Conservation (phyloP, 2,113 vertebrate genomes). For the Hirundichthys speculiger region DNA sequence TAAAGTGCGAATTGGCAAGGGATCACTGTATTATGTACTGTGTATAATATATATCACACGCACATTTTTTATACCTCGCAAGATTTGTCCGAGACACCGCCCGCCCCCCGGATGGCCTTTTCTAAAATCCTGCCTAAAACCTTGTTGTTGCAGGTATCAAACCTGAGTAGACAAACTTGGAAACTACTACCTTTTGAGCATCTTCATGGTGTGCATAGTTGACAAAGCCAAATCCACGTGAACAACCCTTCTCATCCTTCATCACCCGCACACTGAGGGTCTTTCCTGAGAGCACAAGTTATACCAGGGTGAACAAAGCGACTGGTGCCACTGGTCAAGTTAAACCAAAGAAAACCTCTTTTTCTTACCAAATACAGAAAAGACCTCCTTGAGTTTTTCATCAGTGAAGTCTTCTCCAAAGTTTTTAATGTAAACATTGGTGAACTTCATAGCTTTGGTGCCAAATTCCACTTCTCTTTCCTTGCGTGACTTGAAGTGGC, state of each 20-base stretch:
- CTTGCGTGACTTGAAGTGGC: slow-evolving; percentile 95
- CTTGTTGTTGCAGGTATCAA: too few relatives aligned
- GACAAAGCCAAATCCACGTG: slow-evolving; percentile 94
- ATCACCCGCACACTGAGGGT: slow-evolving; percentile 94
- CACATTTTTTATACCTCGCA: too few relatives aligned
- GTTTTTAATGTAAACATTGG: slow-evolving; percentile 97
- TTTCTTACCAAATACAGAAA: slow-evolving; percentile 87
- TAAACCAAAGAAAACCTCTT: not conserved
- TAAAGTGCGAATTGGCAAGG: too few relatives aligned
- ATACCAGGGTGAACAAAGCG: not conserved
- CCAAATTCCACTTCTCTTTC: slow-evolving; percentile 92
- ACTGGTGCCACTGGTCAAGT: not conserved
- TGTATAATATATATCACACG: too few relatives aligned
- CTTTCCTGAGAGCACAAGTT: slow-evolving; percentile 81
- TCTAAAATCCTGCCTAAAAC: too few relatives aligned
- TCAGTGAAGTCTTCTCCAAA: slow-evolving; percentile 88
- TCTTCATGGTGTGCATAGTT: slow-evolving; percentile 94
- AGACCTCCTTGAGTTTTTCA: slow-evolving; percentile 85
- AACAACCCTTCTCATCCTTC: slow-evolving; percentile 86
- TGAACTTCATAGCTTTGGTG: slow-evolving; percentile 87
- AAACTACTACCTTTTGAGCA: slow-evolving; percentile 89
- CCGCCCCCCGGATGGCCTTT: too few relatives aligned
- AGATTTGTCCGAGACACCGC: too few relatives aligned
- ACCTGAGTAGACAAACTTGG: not conserved
- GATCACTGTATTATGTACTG: too few relatives aligned